Evolutionary conservation across 2,797 vertebrate genomes (phyloP).

Genomic region (Paramormyrops hopkinsi): DNA sequence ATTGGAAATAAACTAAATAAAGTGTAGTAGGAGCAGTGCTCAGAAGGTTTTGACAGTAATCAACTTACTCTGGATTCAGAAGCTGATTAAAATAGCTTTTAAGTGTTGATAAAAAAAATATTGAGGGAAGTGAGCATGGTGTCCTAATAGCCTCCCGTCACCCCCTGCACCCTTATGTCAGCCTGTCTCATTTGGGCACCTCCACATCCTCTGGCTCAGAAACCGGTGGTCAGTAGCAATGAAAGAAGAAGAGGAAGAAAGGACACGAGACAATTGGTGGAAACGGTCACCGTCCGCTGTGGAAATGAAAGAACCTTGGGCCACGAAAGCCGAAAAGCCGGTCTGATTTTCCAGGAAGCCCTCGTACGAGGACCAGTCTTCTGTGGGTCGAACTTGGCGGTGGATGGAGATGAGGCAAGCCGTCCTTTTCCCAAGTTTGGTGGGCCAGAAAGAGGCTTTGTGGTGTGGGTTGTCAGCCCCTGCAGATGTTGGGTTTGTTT

Average conservation of each 20-base stretch:
- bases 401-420: not conserved
- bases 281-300: conserved; percentile 16
- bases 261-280: conserved; percentile 25
- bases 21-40: not conserved
- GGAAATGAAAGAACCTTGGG: conserved; percentile 8
- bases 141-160: not conserved
- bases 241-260: conserved; percentile 25
- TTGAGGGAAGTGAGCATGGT: not conserved
- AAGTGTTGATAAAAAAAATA: not conserved
- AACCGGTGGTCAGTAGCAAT: not conserved
- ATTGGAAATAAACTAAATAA: not conserved
- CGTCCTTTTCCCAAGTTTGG: not conserved
- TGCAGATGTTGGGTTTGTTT: not conserved
- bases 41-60: not conserved
- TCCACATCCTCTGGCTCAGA: not conserved
- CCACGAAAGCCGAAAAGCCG: not conserved
- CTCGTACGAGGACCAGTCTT: not conserved
- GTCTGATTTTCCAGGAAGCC: not conserved
- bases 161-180: not conserved
- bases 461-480: not conserved
- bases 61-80: not conserved
- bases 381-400: not conserved
- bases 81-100: not conserved
- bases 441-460: not conserved
- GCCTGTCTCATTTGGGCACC: not conserved